These are phyloP conservation scores for Aphidoletes aphidimyza DNA, from an alignment of 2,888 invertebrate genomes.

Conservation along the genomic window DNA sequence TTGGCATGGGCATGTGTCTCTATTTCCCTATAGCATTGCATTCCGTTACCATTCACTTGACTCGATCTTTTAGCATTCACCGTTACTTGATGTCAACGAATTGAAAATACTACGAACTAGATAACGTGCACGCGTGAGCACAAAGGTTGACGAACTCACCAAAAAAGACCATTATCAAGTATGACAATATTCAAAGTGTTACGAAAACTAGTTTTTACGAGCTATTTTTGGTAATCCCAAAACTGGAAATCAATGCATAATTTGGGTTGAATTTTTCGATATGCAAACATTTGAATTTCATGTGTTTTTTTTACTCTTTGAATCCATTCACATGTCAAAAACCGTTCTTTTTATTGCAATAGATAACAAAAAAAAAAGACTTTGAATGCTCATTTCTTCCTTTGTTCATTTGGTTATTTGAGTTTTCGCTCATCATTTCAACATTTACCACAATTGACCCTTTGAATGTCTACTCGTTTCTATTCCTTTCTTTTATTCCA, in stretches of 20 bases:
- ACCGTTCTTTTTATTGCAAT: no score
- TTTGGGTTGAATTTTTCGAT: no score
- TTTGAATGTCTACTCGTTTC: no score
- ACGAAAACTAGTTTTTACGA: neutral
- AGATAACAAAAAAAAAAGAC: no score
- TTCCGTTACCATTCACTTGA: neutral
- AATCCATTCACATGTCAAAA: no score
- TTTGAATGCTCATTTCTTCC: no score
- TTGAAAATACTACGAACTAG: neutral
- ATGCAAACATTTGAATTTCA: no score
- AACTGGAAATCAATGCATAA: neutral
- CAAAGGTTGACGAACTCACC: neutral
- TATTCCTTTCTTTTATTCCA: no score
- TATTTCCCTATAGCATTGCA: neutral
- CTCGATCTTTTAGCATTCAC: neutral
- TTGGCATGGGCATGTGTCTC: no score
- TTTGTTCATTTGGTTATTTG: no score
- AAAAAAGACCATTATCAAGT: neutral
- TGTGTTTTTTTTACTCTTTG: neutral
- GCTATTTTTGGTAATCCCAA: neutral
- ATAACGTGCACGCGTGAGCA: neutral
- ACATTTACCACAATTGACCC: no score
- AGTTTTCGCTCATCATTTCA: no score
- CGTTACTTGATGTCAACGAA: neutral
- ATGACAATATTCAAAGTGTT: neutral